phyloP scores from a whole-genome alignment of 92 coral and sea anemone species.

The Galaxea fascicularis region DNA sequence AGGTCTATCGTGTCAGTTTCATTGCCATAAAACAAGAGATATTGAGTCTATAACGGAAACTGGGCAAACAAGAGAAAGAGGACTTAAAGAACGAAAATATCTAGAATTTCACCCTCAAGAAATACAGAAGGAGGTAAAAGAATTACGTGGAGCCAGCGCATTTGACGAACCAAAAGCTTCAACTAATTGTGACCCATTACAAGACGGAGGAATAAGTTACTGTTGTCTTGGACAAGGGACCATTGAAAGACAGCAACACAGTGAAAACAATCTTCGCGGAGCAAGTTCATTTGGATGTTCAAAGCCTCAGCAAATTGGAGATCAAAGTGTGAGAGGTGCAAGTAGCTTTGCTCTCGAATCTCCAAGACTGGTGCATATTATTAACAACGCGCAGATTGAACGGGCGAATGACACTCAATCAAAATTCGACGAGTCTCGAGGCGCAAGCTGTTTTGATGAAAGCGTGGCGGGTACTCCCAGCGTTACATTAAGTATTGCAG shows the following conservation, averaged over 20 bases:
- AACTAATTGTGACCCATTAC: background rate
- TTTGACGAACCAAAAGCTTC: constrained; percentile 23
- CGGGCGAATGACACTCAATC: background rate
- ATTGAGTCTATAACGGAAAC: background rate
- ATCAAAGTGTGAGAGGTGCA: constrained; percentile 57
- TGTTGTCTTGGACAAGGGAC: background rate
- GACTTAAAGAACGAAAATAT: background rate
- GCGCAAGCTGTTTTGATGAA: constrained; percentile 54
- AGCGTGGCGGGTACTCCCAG: constrained; percentile 72
- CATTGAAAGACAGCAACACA: background rate
- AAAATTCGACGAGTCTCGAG: constrained; percentile 6
- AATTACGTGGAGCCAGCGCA: constrained; percentile 48
- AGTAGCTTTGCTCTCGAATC: constrained; percentile 58
- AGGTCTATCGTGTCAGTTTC: constrained; percentile 64
- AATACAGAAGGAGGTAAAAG: background rate
- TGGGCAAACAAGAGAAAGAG: background rate
- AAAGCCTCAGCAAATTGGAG: background rate
- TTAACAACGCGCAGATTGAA: background rate
- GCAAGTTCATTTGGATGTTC: constrained; percentile 36
- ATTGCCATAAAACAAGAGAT: constrained; percentile 31
- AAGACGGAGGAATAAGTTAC: background rate
- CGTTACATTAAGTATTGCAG: constrained; percentile 80
- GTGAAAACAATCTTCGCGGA: constrained; percentile 15
- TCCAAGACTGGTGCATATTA: background rate
- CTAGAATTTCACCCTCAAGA: background rate